These are phyloP conservation scores for Ditula angustiorana DNA, from an alignment of 2,888 invertebrate species.

Conservation along the genomic window DNA sequence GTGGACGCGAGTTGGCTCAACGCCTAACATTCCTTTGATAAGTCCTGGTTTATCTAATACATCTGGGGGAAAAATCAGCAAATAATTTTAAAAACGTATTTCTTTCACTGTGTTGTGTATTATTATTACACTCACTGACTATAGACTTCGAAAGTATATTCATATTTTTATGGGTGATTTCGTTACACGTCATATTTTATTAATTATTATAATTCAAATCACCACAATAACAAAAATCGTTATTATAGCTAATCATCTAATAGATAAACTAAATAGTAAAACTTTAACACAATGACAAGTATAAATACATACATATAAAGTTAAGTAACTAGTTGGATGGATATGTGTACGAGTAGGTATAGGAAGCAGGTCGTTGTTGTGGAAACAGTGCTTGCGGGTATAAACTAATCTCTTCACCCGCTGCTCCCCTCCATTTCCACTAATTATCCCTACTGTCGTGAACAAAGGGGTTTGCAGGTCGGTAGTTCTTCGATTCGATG, in stretches of 20 bases:
- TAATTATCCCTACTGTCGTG: conserved; percentile 63
- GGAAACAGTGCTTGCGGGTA: conserved; percentile 52
- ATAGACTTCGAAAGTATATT: background rate
- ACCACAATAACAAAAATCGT: no score
- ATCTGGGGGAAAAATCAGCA: no score
- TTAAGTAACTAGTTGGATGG: conserved; percentile 16
- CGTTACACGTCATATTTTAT: no score
- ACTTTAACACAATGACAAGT: background rate
- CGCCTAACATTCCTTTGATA: no score
- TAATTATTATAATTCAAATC: no score
- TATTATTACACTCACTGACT: background rate
- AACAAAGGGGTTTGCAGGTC: conserved; percentile 65
- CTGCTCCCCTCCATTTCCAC: conserved; percentile 55
- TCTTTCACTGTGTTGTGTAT: background rate
- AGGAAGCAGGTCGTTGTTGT: conserved; percentile 46
- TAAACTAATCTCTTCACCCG: conserved; percentile 57
- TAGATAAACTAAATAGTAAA: background rate
- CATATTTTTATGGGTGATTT: no score
- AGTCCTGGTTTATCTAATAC: no score
- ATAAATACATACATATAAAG: background rate
- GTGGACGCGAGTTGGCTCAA: background rate
- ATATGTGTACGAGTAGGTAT: no score
- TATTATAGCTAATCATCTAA: no score
- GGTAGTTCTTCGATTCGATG: conserved; percentile 53
- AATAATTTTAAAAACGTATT: no score